Percentiles rank a stretch among this genome's conserved stretches.
Conservation (phyloP, 2,888 invertebrate genomes). For the Physocephala rufipes region DNA sequence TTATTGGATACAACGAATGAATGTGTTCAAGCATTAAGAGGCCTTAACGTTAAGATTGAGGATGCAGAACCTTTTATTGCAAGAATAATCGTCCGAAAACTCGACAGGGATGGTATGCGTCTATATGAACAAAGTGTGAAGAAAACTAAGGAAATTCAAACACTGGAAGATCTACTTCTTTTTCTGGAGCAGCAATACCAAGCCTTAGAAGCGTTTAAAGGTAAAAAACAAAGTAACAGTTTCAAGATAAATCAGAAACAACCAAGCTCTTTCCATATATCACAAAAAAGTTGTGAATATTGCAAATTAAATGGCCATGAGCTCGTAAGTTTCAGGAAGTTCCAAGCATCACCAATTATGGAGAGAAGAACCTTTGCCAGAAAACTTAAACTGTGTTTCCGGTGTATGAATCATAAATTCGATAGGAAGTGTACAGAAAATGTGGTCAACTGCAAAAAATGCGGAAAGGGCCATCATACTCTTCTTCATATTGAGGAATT, state of each 20-base stretch:
- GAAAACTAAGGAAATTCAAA: conserved; percentile 10
- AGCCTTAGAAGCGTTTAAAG: conserved; percentile 4
- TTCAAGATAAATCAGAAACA: too few species aligned
- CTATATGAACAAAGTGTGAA: conserved; percentile 7
- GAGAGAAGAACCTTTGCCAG: neutral
- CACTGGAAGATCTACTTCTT: neutral
- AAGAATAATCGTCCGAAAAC: conserved; percentile 16
- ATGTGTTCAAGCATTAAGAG: neutral
- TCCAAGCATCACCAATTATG: neutral
- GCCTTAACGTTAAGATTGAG: too few species aligned
- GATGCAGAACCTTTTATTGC: too few species aligned
- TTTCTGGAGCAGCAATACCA: conserved; percentile 15
- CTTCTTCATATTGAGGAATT: conserved; percentile 12
- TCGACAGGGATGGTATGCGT: conserved; percentile 7
- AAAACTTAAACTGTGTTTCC: neutral
- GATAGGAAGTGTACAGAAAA: conserved; percentile 3
- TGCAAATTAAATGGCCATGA: neutral
- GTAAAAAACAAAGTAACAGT: too few species aligned
- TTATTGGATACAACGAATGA: neutral
- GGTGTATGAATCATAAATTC: neutral
- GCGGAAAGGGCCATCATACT: neutral
- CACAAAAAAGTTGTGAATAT: too few species aligned
- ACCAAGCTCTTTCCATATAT: too few species aligned
- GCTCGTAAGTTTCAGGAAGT: conserved; percentile 5
- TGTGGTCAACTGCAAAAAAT: conserved; percentile 8